phyloP scores from a whole-genome alignment of 35 echinoderm and acorn worm genomes.

The Hemicentrotus pulcherrimus region DNA sequence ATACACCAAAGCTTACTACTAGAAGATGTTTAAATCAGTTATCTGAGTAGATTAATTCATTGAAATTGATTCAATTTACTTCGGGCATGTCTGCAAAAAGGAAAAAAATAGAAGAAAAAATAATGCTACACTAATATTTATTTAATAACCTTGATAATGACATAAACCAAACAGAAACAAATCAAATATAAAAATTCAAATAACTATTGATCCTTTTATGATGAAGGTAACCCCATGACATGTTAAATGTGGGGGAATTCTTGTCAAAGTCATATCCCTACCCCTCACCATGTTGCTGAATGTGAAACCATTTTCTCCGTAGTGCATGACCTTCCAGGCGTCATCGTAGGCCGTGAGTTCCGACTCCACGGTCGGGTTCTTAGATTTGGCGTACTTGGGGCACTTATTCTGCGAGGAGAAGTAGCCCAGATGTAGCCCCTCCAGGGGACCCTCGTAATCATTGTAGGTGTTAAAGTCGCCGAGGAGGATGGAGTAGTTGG shows the following conservation, averaged over 20 bases:
- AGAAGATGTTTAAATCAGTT: no score
- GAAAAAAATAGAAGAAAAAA: no score
- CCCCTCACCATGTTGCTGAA: conserved; percentile 85
- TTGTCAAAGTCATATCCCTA: neutral
- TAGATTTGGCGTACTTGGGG: conserved; percentile 34
- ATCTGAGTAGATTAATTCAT: no score
- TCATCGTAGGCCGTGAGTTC: conserved; percentile 58
- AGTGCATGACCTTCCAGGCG: conserved; percentile 63
- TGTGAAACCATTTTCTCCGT: conserved; percentile 59
- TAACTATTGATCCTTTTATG: no score
- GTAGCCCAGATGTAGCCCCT: conserved; percentile 61
- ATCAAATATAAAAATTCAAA: no score
- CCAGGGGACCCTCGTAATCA: conserved; percentile 68
- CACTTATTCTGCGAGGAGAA: conserved; percentile 65
- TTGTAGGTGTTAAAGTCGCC: conserved; percentile 79
- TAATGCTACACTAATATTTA: no score
- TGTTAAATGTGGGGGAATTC: neutral
- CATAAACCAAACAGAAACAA: no score
- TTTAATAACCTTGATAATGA: no score
- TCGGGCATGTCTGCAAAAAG: no score
- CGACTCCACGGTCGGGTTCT: conserved; percentile 58
- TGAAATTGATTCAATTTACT: no score
- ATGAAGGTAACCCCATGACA: no score
- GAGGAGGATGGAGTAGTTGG: conserved; percentile 61
- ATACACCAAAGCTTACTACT: no score